A percentile compares a stretch with the other conserved stretches of the same genome.
Conservation (phyloP, 2,888 invertebrate genomes). For the Gortyna flavago region DNA sequence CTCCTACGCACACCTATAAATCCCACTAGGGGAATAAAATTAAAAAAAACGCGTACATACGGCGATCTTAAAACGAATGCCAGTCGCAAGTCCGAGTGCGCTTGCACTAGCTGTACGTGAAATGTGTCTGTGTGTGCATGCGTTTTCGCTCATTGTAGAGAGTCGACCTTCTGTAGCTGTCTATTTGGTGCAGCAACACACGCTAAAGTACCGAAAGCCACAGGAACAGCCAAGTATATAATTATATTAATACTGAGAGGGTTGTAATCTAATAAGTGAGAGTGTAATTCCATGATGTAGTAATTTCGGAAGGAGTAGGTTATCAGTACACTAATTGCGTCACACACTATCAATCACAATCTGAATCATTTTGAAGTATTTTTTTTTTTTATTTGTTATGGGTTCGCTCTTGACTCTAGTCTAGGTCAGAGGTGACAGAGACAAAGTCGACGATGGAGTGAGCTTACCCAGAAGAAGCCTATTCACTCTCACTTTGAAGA, state of each 20-base stretch:
- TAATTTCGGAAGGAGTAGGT: background rate
- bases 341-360: no score
- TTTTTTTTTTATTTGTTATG: no score
- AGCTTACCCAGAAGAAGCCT: no score
- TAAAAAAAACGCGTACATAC: background rate
- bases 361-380: no score
- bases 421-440: no score
- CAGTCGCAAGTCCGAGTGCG: background rate
- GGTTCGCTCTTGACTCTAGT: no score
- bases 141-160: background rate
- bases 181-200: slow-evolving; percentile 9
- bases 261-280: slow-evolving; percentile 19
- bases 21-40: background rate
- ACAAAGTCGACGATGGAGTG: no score
- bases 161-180: background rate
- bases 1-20: background rate
- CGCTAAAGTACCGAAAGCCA: slow-evolving; percentile 34
- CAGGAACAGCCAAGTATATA: slow-evolving; percentile 30
- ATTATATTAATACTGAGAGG: slow-evolving; percentile 39
- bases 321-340: background rate
- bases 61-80: background rate
- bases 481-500: no score
- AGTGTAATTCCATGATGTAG: slow-evolving; percentile 1
- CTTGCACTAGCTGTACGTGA: background rate
- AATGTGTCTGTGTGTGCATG: background rate